Conservation (phyloP, 2,113 vertebrate genomes). For the Narcine bancroftii region DNA sequence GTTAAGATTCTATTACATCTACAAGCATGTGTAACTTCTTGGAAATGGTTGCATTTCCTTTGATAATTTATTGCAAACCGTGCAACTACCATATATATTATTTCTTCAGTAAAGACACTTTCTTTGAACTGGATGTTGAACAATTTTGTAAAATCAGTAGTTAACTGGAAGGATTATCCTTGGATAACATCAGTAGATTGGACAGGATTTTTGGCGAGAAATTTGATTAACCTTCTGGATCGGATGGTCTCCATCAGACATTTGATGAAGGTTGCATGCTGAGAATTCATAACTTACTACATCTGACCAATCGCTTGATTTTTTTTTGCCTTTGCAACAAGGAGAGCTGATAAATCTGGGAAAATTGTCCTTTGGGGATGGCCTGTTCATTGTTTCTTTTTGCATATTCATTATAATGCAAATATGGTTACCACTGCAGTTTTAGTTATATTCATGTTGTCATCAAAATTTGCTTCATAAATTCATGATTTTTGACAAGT, state of each 20-base stretch:
- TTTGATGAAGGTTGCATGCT: neutral
- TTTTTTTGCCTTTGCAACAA: neutral
- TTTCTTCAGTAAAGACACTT: no score
- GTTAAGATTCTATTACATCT: neutral
- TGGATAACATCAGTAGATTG: no score
- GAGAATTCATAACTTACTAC: neutral
- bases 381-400: neutral
- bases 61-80: neutral
- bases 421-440: neutral
- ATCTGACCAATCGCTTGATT: neutral
- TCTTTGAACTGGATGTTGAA: neutral
- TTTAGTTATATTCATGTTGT: neutral
- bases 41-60: neutral
- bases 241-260: neutral
- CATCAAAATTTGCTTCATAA: neutral
- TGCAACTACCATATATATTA: neutral
- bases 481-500: neutral
- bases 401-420: neutral
- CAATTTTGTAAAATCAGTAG: neutral
- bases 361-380: neutral
- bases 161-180: neutral
- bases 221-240: no score
- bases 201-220: no score
- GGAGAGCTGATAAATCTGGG: neutral
- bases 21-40: neutral